phyloP scores from a whole-genome alignment of 2,113 vertebrate species.

The Protobothrops mucrosquamatus region DNA sequence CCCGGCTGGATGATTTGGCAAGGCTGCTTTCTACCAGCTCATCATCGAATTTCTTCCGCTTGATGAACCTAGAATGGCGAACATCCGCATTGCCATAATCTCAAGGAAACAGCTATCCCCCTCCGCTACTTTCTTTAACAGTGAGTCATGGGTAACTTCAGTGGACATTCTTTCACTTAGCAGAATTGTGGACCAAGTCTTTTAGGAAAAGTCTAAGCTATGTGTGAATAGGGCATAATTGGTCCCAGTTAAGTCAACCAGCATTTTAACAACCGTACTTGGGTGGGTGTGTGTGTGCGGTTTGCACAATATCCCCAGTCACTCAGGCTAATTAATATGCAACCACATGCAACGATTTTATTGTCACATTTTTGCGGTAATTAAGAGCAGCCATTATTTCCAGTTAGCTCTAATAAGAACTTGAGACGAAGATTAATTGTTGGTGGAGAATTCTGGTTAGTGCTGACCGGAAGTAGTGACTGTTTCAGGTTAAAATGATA shows the following conservation, averaged over 20 bases:
- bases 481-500: neutral
- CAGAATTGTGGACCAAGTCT: neutral
- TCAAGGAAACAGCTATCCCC: neutral
- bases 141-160: neutral
- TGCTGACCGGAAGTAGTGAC: neutral
- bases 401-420: neutral
- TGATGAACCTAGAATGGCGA: conserved; percentile 84
- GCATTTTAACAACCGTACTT: neutral
- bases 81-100: neutral
- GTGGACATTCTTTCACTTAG: neutral
- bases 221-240: neutral
- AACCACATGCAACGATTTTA: neutral
- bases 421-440: neutral
- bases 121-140: neutral
- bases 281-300: neutral
- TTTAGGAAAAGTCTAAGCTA: neutral
- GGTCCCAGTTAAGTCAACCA: neutral
- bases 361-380: neutral
- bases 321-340: neutral
- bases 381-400: neutral
- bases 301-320: neutral
- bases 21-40: conserved; percentile 96
- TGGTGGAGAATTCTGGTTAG: neutral
- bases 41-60: conserved; percentile 96
- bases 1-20: conserved; percentile 89